Evolutionary conservation across 37 sponge, comb jelly and placozoan species (phyloP), one percentile per base, ranked within the genome.

Genomic region (Amphimedon queenslandica): DNA sequence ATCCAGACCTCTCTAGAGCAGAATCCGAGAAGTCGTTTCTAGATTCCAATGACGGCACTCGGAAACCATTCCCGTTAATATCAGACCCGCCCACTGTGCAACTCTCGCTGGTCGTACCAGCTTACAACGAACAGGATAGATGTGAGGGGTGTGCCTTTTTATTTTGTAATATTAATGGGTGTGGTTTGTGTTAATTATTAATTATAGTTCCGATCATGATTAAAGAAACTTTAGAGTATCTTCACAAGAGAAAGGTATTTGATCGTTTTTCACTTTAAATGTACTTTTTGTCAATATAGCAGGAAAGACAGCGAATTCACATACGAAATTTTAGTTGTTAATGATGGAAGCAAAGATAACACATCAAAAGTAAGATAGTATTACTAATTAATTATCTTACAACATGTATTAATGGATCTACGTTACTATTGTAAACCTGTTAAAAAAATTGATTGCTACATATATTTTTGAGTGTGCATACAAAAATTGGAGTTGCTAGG

Each of bases 261-360:
- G n/a, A n/a, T n/a, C n/a, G n/a, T n/a, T n/a, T n/a, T n/a, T n/a
- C n/a, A n/a, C n/a, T n/a, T n/a, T n/a, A n/a, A n/a, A n/a, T n/a
- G n/a, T n/a, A n/a, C n/a, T n/a, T n/a, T n/a, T n/a, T n/a, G n/a
- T n/a, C n/a, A n/a, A n/a, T n/a, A n/a, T n/a, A n/a, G n/a, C n/a
- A n/a, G n/a, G n/a, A n/a, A n/a, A n/a, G n/a, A n/a, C n/a, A n/a
- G n/a, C n/a, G n/a, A n/a, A 30, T 96, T 87, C 57, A 73, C 74
- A 33, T 95, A 95, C 47, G 96, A 95, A 80, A 79, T 95, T 24
- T 86, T 97, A 25, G 77, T 98, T 24, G 99, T 98, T 27, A 93
- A 98, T 80, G 99, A 98, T 89, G 99, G 99, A 6, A 98, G 99
- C 57, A 76, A 70, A 70, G 99, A 98, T 70, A 63, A 55, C 2